phyloP scores from a whole-genome alignment of 2,113 vertebrate species.

The Rhagologus leucostigma region DNA sequence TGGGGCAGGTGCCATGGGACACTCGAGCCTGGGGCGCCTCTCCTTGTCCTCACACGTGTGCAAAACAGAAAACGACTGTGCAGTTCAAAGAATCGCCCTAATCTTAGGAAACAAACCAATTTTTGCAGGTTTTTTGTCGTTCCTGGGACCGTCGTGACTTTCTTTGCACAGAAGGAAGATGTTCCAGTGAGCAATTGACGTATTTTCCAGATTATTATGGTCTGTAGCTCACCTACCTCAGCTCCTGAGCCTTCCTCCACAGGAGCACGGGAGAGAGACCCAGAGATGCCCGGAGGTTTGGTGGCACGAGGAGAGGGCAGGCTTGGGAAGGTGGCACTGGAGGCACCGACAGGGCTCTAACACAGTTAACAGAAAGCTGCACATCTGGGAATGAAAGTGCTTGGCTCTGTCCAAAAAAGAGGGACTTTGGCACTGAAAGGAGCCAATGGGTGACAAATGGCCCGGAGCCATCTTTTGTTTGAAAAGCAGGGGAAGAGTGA shows the following conservation, averaged over 20 bases:
- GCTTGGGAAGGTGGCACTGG: neutral
- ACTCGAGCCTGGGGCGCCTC: neutral
- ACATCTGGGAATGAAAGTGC: neutral
- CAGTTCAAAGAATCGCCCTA: neutral
- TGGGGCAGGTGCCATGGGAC: accelerated
- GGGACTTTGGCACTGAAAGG: neutral
- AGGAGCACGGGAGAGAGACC: neutral
- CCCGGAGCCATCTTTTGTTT: neutral
- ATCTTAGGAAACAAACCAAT: neutral
- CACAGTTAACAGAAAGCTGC: neutral
- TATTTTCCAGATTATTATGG: neutral
- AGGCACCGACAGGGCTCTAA: neutral
- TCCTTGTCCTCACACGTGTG: accelerated
- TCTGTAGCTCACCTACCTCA: neutral
- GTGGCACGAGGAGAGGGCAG: neutral
- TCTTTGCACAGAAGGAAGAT: neutral
- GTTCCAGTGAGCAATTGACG: neutral
- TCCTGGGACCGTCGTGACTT: neutral
- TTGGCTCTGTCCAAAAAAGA: neutral
- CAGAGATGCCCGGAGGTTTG: neutral
- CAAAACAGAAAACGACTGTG: neutral
- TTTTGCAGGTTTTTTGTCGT: neutral
- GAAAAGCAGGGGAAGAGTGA: constrained; percentile 7
- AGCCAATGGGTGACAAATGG: constrained; percentile 14
- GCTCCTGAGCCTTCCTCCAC: neutral